Conservation (phyloP, 2,888 invertebrate genomes). For the Argyresthia albistria region DNA sequence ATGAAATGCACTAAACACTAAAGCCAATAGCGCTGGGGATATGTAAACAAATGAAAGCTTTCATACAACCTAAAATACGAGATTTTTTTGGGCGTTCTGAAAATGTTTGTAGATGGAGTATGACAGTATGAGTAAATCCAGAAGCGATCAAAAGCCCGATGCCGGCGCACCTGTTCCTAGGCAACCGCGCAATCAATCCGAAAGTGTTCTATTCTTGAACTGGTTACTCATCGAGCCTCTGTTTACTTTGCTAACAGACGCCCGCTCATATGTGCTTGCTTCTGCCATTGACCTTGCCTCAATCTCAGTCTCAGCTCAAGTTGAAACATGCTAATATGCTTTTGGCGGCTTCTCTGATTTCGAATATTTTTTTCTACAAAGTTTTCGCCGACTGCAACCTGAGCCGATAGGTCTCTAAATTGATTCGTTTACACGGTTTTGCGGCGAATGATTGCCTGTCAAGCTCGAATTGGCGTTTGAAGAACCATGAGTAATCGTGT, state of each 20-base stretch:
- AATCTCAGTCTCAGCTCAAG: background rate
- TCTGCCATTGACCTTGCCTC: conserved; percentile 64
- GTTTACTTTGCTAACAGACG: conserved; percentile 57
- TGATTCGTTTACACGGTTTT: conserved; percentile 2
- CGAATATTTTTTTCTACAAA: background rate
- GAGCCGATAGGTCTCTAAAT: background rate
- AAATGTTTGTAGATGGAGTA: background rate
- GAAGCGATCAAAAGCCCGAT: conserved; percentile 3
- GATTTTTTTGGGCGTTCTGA: background rate
- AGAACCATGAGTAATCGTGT: background rate
- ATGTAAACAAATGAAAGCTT: background rate
- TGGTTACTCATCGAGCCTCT: conserved; percentile 55
- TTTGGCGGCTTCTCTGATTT: background rate
- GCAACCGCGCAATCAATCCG: conserved; percentile 34
- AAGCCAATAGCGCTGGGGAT: too few species aligned
- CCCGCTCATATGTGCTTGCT: conserved; percentile 37
- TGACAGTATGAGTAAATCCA: background rate
- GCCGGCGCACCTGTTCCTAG: conserved; percentile 33
- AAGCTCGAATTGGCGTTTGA: background rate
- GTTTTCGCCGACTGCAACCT: background rate
- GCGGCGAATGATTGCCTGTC: background rate
- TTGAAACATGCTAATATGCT: background rate
- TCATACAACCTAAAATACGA: background rate
- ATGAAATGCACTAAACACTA: too few species aligned
- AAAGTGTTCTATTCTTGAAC: conserved; percentile 56